Percentiles rank a stretch among this genome's conserved stretches.
Evolutionary conservation across 2,797 vertebrate species (phyloP).

Genomic region (Parotocinclus haroldoi): DNA sequence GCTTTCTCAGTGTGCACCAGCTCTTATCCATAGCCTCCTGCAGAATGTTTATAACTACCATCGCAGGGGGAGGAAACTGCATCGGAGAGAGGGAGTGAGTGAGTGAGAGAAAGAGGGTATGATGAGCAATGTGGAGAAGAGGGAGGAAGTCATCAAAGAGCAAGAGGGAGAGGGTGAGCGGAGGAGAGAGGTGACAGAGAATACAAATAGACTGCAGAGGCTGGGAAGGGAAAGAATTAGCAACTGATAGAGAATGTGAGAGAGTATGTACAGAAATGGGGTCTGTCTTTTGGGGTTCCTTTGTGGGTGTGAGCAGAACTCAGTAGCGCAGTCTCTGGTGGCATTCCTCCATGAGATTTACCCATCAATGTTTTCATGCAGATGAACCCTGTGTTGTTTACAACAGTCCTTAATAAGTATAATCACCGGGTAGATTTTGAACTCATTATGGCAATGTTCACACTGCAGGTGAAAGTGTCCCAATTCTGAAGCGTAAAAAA

Average conservation of each 20-base stretch:
- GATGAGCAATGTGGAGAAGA: conserved; percentile 28
- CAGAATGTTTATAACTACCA: conserved; percentile 53
- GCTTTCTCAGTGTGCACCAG: conserved; percentile 41
- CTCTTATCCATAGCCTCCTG: conserved; percentile 41
- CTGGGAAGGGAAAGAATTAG: conserved; percentile 27
- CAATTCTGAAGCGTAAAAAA: no score
- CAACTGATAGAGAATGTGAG: conserved; percentile 2
- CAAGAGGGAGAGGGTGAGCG: conserved; percentile 7
- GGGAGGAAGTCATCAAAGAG: conserved; percentile 35
- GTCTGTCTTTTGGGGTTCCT: conserved; percentile 7
- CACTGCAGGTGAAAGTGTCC: no score
- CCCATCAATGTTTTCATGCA: conserved; percentile 28
- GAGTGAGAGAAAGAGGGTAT: conserved; percentile 1
- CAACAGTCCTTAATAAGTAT: no score
- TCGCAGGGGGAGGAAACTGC: conserved; percentile 38
- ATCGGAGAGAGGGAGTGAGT: conserved; percentile 23
- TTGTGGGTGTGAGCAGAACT: conserved; percentile 28
- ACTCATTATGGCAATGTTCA: no score
- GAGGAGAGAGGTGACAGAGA: conserved; percentile 22
- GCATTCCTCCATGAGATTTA: conserved; percentile 32
- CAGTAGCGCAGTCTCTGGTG: conserved; percentile 18
- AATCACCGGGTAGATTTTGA: no score
- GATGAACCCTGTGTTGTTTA: conserved; percentile 17
- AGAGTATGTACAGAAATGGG: conserved; percentile 6
- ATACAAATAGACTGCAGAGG: conserved; percentile 31